Evolutionary conservation across 2,113 vertebrate species (phyloP).

Genomic region (Dasyurus viverrinus): DNA sequence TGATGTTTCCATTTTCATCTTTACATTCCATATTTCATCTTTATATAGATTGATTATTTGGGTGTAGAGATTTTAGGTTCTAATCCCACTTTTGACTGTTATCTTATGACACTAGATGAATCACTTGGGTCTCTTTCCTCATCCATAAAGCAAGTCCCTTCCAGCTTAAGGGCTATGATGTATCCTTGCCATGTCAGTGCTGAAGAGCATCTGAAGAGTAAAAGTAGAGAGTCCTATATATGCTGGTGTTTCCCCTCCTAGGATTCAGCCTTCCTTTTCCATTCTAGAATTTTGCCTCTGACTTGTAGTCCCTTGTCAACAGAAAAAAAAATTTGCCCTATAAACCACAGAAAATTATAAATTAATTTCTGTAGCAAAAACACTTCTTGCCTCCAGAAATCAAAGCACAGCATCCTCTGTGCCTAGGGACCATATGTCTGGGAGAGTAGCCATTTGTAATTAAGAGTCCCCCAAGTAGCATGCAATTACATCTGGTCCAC

Average conservation of each 20-base stretch:
- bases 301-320: background rate
- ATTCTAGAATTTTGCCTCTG: background rate
- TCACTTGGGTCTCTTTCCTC: background rate
- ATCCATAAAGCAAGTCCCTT: background rate
- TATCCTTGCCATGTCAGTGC: background rate
- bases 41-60: background rate
- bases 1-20: background rate
- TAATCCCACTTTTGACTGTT: background rate
- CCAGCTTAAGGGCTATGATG: background rate
- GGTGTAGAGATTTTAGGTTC: background rate
- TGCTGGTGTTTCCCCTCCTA: background rate
- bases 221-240: background rate
- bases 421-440: background rate
- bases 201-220: background rate
- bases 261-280: background rate
- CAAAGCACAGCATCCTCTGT: background rate
- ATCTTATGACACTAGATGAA: background rate
- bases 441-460: background rate
- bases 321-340: background rate
- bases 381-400: background rate
- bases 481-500: rapidly evolving
- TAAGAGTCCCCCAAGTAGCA: rapidly evolving
- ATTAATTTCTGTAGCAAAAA: background rate
- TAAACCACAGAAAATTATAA: background rate
- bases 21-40: background rate